Percentiles rank a stretch among this genome's conserved stretches.
phyloP scores from a whole-genome alignment of 2,888 invertebrate genomes.

The Gisinianus flammeolus region DNA sequence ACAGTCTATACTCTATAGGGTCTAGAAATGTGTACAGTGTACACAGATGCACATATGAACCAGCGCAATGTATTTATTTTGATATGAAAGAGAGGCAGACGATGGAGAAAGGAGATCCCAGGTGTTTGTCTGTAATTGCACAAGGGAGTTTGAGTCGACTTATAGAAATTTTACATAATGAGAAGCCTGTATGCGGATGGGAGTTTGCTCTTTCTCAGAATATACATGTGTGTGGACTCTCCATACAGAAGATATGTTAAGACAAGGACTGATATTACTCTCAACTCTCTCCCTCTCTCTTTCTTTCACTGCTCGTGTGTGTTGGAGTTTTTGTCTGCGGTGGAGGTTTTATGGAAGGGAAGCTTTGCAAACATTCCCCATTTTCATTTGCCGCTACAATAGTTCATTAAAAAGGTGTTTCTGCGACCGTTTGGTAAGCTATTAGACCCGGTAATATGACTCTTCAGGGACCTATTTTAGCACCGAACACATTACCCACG shows the following conservation, averaged over 20 bases:
- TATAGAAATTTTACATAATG: conserved; percentile 55
- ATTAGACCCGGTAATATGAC: conserved; percentile 69
- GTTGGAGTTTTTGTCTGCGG: conserved; percentile 8
- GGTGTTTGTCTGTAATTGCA: conserved; percentile 45
- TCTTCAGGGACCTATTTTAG: conserved; percentile 65
- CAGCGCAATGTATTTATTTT: background rate
- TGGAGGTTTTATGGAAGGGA: conserved; percentile 45
- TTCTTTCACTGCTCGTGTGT: background rate
- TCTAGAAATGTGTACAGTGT: background rate
- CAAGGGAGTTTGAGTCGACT: conserved; percentile 28
- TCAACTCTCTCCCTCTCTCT: background rate
- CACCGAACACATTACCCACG: conserved; percentile 55
- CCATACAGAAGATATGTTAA: background rate
- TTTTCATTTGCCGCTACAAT: conserved; percentile 66
- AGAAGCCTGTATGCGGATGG: conserved; percentile 19
- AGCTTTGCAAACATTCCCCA: conserved; percentile 59
- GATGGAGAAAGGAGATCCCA: conserved; percentile 38
- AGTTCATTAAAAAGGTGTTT: conserved; percentile 79
- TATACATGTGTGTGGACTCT: background rate
- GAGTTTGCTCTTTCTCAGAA: background rate
- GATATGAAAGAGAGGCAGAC: conserved; percentile 11
- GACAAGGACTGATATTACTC: background rate
- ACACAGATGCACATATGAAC: background rate
- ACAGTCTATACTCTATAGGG: background rate
- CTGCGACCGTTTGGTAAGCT: conserved; percentile 73